These are phyloP conservation scores for Anoplius nigerrimus DNA, from an alignment of 2,888 invertebrate species.

Conservation along the genomic window DNA sequence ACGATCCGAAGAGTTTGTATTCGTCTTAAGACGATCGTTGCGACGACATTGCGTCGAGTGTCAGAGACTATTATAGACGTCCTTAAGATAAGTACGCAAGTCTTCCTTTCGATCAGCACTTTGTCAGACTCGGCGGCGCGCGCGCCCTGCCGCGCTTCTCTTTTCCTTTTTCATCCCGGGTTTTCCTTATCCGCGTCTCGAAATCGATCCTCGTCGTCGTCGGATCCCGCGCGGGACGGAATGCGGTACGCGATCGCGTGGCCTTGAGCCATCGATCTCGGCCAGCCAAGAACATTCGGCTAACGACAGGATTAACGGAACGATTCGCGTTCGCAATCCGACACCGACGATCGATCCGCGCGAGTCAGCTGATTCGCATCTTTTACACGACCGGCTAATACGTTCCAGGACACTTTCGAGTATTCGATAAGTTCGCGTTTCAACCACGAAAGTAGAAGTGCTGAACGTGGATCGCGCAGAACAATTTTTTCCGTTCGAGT, in stretches of 20 bases:
- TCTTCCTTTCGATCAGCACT: constrained; percentile 49
- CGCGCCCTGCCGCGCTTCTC: no score
- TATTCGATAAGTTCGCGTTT: constrained; percentile 5
- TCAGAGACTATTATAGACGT: constrained; percentile 11
- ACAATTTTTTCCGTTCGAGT: no score
- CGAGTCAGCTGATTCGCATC: no score
- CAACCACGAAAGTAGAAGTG: background rate
- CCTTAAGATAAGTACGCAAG: constrained; percentile 33
- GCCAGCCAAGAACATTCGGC: no score
- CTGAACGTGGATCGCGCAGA: no score
- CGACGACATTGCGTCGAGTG: background rate
- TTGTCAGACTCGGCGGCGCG: constrained; percentile 27
- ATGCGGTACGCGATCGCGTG: background rate
- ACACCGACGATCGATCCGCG: no score
- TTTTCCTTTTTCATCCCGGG: constrained; percentile 23
- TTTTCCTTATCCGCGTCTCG: constrained; percentile 15
- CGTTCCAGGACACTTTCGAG: constrained; percentile 12
- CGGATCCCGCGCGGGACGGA: background rate
- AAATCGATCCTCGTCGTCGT: constrained; percentile 16
- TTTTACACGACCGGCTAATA: no score
- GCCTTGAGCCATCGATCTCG: background rate
- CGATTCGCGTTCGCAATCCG: no score
- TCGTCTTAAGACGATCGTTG: constrained; percentile 12
- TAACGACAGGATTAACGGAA: no score
- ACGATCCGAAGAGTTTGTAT: constrained; percentile 7